Conservation (phyloP, 2,888 invertebrate genomes). For the Chymomyza procnemis region DNA sequence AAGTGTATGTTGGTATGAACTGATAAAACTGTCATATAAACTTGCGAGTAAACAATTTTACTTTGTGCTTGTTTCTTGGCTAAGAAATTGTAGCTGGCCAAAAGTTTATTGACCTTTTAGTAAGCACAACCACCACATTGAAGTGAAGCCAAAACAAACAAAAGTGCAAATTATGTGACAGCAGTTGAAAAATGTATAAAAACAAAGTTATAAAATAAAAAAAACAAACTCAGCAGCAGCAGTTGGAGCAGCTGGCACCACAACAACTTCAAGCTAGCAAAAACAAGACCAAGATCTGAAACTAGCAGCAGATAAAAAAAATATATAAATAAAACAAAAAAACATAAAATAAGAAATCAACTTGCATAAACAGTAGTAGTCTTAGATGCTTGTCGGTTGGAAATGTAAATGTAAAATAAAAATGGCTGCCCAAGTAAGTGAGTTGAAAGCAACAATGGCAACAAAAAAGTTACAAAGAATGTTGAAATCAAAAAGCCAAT, state of each 20-base stretch:
- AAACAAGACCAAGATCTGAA: constrained; percentile 27
- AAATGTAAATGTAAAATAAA: constrained; percentile 1
- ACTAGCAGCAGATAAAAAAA: constrained; percentile 4
- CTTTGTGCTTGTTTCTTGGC: not conserved
- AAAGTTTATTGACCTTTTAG: constrained; percentile 51
- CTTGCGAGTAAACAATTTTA: constrained; percentile 1
- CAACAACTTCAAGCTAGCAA: constrained; percentile 14
- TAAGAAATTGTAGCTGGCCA: not conserved
- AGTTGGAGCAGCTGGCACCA: constrained; percentile 1
- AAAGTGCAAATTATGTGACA: constrained; percentile 55
- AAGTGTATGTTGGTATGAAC: constrained; percentile 32
- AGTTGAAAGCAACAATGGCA: not conserved
- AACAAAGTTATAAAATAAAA: constrained; percentile 65
- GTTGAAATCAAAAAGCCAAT: constrained; percentile 36
- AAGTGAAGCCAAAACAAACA: constrained; percentile 13
- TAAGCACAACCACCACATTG: constrained; percentile 10
- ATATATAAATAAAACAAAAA: constrained; percentile 1
- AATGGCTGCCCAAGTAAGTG: constrained; percentile 3
- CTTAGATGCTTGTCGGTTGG: not conserved
- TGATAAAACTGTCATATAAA: constrained; percentile 33
- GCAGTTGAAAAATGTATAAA: constrained; percentile 52
- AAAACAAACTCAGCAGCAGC: constrained; percentile 1
- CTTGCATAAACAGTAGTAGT: not conserved
- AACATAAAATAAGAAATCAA: constrained; percentile 19
- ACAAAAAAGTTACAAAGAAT: not conserved